phyloP scores from a whole-genome alignment of 2,113 vertebrate genomes.

The Brachypteracias leptosomus region DNA sequence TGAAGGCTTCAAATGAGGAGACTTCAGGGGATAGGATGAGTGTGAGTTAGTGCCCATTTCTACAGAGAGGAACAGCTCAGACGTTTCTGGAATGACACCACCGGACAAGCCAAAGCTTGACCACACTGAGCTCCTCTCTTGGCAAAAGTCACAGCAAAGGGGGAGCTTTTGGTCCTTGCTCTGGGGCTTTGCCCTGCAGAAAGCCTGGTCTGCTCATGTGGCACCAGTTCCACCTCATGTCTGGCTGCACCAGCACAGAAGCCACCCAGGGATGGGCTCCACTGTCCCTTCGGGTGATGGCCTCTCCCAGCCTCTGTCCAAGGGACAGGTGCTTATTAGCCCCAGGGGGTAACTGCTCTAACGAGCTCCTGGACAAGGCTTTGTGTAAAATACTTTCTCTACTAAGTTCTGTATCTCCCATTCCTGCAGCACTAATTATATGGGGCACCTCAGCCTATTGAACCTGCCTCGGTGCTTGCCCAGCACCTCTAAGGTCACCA shows the following conservation, averaged over 20 bases:
- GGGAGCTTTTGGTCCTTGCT: constrained; percentile 6
- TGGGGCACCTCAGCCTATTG: rapidly evolving
- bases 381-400: background rate
- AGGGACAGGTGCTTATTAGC: background rate
- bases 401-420: background rate
- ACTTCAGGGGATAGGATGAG: background rate
- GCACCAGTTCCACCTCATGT: no score
- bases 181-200: background rate
- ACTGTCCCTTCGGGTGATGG: no score
- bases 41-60: background rate
- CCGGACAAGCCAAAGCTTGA: background rate
- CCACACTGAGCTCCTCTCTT: background rate
- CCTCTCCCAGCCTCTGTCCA: background rate
- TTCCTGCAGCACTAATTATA: background rate
- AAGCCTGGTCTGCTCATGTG: background rate
- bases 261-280: no score
- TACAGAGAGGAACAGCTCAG: background rate
- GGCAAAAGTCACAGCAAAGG: constrained; percentile 22
- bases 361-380: background rate
- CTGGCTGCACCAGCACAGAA: background rate
- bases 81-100: rapidly evolving
- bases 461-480: background rate
- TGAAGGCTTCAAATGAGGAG: background rate
- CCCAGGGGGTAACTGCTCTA: background rate
- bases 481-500: background rate